A percentile compares a stretch with the other conserved stretches of the same genome.
These are phyloP conservation scores for Perca flavescens DNA, from an alignment of 2,113 vertebrate species.

Conservation along the genomic window DNA sequence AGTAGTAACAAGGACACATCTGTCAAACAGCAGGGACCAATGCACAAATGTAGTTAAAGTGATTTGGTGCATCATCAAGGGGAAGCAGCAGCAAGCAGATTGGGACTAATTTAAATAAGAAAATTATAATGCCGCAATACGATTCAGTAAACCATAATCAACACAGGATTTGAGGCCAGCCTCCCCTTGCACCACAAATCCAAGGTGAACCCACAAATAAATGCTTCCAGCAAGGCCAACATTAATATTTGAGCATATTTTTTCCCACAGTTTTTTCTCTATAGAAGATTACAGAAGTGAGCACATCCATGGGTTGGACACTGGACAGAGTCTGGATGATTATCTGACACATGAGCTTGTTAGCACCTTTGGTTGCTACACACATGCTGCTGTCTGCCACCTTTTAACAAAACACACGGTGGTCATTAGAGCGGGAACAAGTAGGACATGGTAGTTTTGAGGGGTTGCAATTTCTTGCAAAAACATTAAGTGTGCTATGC, in stretches of 20 bases:
- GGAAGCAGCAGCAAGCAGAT: background rate
- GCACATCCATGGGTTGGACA: background rate
- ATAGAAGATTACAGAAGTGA: background rate
- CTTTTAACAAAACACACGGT: constrained; percentile 6
- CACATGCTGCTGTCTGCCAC: constrained; percentile 19
- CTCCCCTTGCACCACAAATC: background rate
- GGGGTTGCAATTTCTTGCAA: no score
- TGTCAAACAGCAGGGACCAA: background rate
- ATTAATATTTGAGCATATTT: background rate
- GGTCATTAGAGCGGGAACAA: constrained; percentile 2
- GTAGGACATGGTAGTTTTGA: background rate
- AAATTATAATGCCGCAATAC: background rate
- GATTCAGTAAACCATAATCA: constrained; percentile 6
- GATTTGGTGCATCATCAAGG: background rate
- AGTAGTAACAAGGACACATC: background rate
- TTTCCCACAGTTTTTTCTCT: background rate
- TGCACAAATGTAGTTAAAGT: background rate
- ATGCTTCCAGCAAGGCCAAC: background rate
- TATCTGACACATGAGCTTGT: constrained; percentile 18
- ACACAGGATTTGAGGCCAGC: background rate
- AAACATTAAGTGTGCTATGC: background rate
- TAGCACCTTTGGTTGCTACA: constrained; percentile 6
- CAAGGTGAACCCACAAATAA: background rate
- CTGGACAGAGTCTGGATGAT: background rate
- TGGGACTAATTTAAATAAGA: constrained; percentile 2